Evolutionary conservation across 2,888 invertebrate species (phyloP).

Genomic region (Drosophila neotestacea): DNA sequence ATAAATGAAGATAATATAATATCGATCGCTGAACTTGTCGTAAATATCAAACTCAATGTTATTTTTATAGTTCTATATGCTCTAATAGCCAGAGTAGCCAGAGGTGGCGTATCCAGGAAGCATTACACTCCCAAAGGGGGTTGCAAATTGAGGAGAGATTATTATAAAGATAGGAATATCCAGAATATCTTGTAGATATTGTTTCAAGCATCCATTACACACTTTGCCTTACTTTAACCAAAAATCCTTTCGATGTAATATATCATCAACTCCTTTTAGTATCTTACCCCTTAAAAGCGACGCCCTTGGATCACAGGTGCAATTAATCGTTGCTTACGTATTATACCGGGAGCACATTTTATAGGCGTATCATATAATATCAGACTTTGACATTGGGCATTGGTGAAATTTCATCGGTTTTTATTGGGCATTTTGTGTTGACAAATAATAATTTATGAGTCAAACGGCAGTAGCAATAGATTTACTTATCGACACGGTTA

Average conservation of each 20-base stretch:
- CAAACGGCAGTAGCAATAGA: conserved; percentile 61
- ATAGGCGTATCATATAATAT: conserved; percentile 74
- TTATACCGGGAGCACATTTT: conserved; percentile 61
- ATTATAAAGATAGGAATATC: background rate
- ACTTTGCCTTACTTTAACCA: background rate
- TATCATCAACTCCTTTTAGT: background rate
- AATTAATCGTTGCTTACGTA: conserved; percentile 49
- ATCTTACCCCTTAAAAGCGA: background rate
- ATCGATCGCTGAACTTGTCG: conserved; percentile 73
- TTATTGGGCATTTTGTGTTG: conserved; percentile 61
- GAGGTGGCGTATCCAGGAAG: conserved; percentile 26
- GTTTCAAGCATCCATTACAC: background rate
- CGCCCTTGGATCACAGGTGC: conserved; percentile 44
- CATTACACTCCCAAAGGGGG: background rate
- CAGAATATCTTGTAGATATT: background rate
- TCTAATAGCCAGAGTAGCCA: conserved; percentile 25
- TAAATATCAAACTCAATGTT: conserved; percentile 73
- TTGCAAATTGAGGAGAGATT: background rate
- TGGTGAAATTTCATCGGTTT: conserved; percentile 56
- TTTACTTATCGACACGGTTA: conserved; percentile 61
- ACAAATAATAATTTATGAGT: conserved; percentile 68
- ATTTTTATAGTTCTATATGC: conserved; percentile 45
- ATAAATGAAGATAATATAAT: conserved; percentile 77
- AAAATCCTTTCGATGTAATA: background rate
- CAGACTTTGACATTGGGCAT: conserved; percentile 73